phyloP scores from a whole-genome alignment of 2,113 vertebrate species.

The Dromas ardeola region DNA sequence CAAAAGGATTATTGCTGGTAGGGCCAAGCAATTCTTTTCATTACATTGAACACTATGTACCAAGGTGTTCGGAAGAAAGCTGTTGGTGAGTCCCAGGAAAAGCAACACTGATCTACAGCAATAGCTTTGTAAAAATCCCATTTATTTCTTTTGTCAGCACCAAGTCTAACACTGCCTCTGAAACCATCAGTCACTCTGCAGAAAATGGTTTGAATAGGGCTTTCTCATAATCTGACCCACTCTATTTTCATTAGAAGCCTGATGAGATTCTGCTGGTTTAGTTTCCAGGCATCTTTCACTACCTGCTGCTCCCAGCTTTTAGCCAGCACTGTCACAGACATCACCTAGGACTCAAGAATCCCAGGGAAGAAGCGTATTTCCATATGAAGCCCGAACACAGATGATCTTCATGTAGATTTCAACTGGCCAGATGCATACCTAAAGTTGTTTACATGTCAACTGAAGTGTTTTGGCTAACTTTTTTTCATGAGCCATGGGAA shows the following conservation, averaged over 20 bases:
- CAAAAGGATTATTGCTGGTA: not conserved
- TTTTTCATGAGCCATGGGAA: not conserved
- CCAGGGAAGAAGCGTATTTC: not conserved
- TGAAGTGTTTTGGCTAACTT: not conserved
- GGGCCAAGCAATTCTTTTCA: not conserved
- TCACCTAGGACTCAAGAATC: not conserved
- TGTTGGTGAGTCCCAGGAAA: not conserved
- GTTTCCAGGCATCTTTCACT: not conserved
- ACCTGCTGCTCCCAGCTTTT: not conserved
- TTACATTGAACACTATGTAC: not conserved
- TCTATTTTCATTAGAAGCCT: not conserved
- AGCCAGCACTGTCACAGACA: not conserved
- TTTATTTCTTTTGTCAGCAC: not conserved
- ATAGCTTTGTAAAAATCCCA: not conserved
- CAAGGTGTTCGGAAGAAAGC: not conserved
- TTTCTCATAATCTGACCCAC: not conserved
- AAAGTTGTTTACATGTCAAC: not conserved
- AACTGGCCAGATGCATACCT: not conserved
- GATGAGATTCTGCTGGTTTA: not conserved
- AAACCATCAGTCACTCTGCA: not conserved
- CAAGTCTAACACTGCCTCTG: not conserved
- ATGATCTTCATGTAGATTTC: not conserved
- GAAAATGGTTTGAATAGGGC: not conserved
- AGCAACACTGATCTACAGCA: not conserved
- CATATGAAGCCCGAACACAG: not conserved